These are phyloP conservation scores for Sarcoramphus papa DNA, from an alignment of 2,797 vertebrate genomes.

Conservation along the genomic window DNA sequence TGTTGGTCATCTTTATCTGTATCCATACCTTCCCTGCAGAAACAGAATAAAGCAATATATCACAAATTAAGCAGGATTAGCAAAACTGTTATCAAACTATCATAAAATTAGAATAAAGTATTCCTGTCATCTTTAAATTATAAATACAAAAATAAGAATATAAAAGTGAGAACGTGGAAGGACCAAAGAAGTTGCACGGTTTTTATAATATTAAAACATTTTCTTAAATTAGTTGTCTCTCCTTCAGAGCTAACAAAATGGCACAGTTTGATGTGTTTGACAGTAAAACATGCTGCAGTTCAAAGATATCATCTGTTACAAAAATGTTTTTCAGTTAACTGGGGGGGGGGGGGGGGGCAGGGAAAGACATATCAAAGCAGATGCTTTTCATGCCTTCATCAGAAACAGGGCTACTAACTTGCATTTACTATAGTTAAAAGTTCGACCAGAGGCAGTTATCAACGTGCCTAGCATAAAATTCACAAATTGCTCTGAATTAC, in stretches of 20 bases:
- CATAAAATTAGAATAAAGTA: not conserved
- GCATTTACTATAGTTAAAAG: not conserved
- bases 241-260: constrained; percentile 6
- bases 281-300: constrained; percentile 48
- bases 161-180: not conserved
- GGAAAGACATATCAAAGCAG: not conserved
- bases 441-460: not conserved
- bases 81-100: not conserved
- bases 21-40: constrained; percentile 91
- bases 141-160: not conserved
- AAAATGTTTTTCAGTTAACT: constrained; percentile 2
- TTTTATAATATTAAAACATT: not conserved
- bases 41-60: constrained; percentile 41
- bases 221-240: constrained; percentile 3
- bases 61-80: not conserved
- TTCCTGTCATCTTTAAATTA: not conserved
- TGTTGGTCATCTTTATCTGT: constrained; percentile 94
- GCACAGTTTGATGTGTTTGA: constrained; percentile 32
- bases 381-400: not conserved
- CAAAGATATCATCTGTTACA: constrained; percentile 34
- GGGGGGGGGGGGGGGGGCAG: too few relatives aligned
- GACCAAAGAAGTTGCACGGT: not conserved
- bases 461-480: not conserved
- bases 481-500: not conserved
- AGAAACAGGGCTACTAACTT: not conserved